These are phyloP conservation scores for Sphyrna mokarran DNA, from an alignment of 2,113 vertebrate genomes.

Conservation along the genomic window DNA sequence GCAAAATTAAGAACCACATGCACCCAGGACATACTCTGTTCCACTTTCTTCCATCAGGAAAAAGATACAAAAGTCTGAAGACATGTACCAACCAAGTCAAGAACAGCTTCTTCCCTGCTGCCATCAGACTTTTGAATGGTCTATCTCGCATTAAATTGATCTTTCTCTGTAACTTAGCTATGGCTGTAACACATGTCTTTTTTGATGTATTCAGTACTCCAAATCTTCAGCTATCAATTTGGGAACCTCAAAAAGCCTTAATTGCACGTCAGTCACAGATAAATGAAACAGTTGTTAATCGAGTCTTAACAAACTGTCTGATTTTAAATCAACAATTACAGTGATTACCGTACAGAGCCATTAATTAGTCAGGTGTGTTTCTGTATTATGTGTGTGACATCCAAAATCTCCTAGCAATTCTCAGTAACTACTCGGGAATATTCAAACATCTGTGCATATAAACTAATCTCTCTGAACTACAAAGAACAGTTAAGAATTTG, in stretches of 20 bases:
- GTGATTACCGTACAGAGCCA: conserved; percentile 8
- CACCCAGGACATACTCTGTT: too few species aligned
- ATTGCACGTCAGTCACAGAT: conserved; percentile 12
- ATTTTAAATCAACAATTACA: conserved; percentile 28
- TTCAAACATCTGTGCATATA: conserved; percentile 9
- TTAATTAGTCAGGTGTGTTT: conserved; percentile 25
- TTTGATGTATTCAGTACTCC: background rate
- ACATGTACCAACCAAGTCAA: too few species aligned
- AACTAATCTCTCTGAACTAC: background rate
- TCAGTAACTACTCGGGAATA: background rate
- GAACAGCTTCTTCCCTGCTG: too few species aligned
- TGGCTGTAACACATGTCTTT: too few species aligned
- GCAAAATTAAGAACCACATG: too few species aligned
- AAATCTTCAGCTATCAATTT: background rate
- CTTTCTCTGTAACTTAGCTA: too few species aligned
- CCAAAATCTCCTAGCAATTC: background rate
- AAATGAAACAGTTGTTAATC: background rate
- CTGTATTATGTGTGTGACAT: conserved; percentile 7
- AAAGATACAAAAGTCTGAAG: too few species aligned
- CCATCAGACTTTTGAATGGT: too few species aligned
- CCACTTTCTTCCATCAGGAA: too few species aligned
- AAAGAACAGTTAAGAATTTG: background rate
- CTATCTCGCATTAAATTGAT: too few species aligned
- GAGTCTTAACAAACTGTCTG: conserved; percentile 19
- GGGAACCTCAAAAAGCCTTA: conserved; percentile 1